Percentiles rank a stretch among this genome's conserved stretches.
phyloP scores from a whole-genome alignment of 1,140 invertebrate species.

The Rhyzopertha dominica region DNA sequence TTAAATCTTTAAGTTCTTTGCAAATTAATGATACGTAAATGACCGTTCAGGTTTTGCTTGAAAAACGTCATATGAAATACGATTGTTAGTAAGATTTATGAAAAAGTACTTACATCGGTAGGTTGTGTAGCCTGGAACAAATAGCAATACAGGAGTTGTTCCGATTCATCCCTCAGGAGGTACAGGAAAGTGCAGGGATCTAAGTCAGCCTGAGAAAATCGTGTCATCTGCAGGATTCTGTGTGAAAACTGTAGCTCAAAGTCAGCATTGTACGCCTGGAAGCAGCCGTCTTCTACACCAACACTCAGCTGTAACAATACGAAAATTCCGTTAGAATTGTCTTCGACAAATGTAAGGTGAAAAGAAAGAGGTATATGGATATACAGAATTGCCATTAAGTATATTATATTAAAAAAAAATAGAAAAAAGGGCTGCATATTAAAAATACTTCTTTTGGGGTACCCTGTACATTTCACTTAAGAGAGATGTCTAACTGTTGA shows the following conservation, averaged over 20 bases:
- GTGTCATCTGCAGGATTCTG: constrained; percentile 54
- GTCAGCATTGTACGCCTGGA: constrained; percentile 59
- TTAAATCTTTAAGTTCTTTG: not conserved
- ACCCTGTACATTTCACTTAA: too few relatives aligned
- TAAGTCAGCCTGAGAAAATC: constrained; percentile 52
- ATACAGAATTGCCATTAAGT: too few relatives aligned
- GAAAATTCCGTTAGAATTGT: too few relatives aligned
- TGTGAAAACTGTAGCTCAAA: constrained; percentile 60
- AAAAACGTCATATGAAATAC: not conserved
- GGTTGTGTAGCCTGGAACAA: constrained; percentile 57
- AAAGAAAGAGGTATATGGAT: too few relatives aligned
- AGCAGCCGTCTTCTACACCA: constrained; percentile 55
- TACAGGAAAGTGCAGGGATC: constrained; percentile 56
- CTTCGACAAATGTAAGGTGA: too few relatives aligned
- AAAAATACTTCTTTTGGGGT: too few relatives aligned
- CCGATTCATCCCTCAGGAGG: constrained; percentile 56
- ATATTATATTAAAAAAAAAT: too few relatives aligned
- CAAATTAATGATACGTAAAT: not conserved
- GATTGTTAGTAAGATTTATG: not conserved
- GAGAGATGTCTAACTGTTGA: too few relatives aligned
- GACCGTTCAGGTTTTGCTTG: not conserved
- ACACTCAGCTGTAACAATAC: constrained; percentile 58
- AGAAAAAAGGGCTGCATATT: too few relatives aligned
- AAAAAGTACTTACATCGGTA: constrained; percentile 53
- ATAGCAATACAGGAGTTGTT: constrained; percentile 59